These are phyloP conservation scores for Barnardius zonarius DNA, from an alignment of 2,113 vertebrate genomes.

Conservation along the genomic window DNA sequence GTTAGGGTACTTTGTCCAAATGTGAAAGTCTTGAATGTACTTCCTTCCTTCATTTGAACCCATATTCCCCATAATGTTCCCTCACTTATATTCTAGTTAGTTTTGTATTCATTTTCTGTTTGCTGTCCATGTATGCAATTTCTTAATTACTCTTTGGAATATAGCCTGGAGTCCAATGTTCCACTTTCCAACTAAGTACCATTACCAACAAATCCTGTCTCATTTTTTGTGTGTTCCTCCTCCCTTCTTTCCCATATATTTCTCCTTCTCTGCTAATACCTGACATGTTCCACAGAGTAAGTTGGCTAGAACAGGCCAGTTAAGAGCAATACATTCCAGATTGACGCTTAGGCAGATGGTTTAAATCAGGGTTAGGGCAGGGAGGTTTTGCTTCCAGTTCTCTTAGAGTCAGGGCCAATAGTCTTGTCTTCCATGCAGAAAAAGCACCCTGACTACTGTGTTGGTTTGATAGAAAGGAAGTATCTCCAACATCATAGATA, in stretches of 20 bases:
- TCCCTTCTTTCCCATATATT: rapidly evolving
- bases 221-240: neutral
- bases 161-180: neutral
- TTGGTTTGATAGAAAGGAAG: neutral
- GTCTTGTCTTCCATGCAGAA: neutral
- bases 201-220: neutral
- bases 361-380: neutral
- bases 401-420: neutral
- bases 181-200: neutral
- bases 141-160: neutral
- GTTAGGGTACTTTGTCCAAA: neutral
- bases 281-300: neutral
- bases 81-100: neutral
- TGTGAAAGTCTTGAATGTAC: rapidly evolving
- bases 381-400: neutral
- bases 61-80: neutral
- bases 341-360: neutral
- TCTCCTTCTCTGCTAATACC: neutral
- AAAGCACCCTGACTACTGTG: neutral
- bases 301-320: neutral
- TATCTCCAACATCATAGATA: neutral
- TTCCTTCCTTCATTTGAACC: neutral
- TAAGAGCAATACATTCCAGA: neutral
- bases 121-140: neutral
- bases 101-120: neutral